Evolutionary conservation across 2,888 invertebrate genomes (phyloP), one percentile per base, ranked within the genome.

Genomic region (Caenorhabditis sp.): DNA sequence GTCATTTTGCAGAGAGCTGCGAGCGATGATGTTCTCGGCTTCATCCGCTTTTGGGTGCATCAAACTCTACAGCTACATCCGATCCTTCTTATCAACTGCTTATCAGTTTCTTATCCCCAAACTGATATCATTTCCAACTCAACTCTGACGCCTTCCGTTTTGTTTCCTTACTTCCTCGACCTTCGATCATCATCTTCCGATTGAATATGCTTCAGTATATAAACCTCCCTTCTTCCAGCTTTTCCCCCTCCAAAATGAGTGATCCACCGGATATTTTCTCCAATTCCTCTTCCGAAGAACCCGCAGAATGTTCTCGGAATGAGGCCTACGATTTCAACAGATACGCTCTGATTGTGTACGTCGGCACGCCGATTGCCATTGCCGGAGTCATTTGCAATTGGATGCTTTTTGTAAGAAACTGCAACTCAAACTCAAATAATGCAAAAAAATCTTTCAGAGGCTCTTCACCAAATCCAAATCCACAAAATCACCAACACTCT

Each of bases 331-430:
- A 89, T 56, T 79, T 82, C 51, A 84, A 81, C n/a, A 40, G 89
- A 56, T 89, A 85, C 67, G 84, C 87, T 2, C 77, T 89, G 35
- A 87, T 89, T 44, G 84, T 86, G 26, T 89, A 88, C 61, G 50
- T 87, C 55, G 89, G 89, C 50, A 89, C 88, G 4, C 89, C 89
- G 15, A 81, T 89, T 20, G 89, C 89, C 9, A 58, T 88, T 13
- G 80, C 85, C 24, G 89, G 89, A 9, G 85, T 89, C 15, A 35
- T 89, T 26, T 88, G 85, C 80, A 89, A 89, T 61, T 79, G 80
- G 64, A 83, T 89, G 26, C 82, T 89, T 8, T 79, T 89, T 70
- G 88, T 88, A 65, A 79, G 87, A 67, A 15, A n/a, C n/a, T n/a
- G 15, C 40, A n/a, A 18, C 8, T 58, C 58, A 18, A 18, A 11